Conservation (phyloP, 2,888 invertebrate species). For the Tyria jacobaeae region DNA sequence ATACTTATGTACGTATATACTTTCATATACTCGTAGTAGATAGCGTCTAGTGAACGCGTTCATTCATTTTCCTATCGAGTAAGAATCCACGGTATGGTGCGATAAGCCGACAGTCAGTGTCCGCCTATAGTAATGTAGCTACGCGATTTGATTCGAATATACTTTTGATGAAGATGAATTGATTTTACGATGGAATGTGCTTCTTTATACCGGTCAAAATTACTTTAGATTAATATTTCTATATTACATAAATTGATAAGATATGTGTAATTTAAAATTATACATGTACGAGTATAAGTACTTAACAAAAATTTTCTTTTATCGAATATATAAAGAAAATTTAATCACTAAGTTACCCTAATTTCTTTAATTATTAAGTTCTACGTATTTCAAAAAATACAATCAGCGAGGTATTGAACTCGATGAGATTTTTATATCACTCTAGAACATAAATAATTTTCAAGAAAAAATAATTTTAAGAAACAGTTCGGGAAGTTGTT, state of each 20-base stretch:
- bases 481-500: constrained; percentile 6
- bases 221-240: neutral
- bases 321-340: too few relatives aligned
- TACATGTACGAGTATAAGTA: too few relatives aligned
- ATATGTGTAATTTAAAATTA: too few relatives aligned
- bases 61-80: constrained; percentile 53
- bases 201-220: neutral
- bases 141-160: constrained; percentile 41
- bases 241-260: neutral
- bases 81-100: constrained; percentile 39
- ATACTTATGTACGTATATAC: constrained; percentile 29
- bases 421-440: neutral
- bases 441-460: too few relatives aligned
- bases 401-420: neutral
- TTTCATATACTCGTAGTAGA: constrained; percentile 25
- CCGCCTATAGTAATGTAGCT: constrained; percentile 32
- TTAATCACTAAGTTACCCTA: too few relatives aligned
- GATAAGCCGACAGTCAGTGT: constrained; percentile 44
- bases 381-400: neutral
- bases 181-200: constrained; percentile 29
- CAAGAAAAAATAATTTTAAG: too few relatives aligned
- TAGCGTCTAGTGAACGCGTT: constrained; percentile 42
- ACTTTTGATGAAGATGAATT: constrained; percentile 49
- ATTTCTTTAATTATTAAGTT: neutral
- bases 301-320: too few relatives aligned